A percentile compares a stretch with the other conserved stretches of the same genome.
These are phyloP conservation scores for Pogona vitticeps DNA, from an alignment of 2,113 vertebrate species.

Conservation along the genomic window DNA sequence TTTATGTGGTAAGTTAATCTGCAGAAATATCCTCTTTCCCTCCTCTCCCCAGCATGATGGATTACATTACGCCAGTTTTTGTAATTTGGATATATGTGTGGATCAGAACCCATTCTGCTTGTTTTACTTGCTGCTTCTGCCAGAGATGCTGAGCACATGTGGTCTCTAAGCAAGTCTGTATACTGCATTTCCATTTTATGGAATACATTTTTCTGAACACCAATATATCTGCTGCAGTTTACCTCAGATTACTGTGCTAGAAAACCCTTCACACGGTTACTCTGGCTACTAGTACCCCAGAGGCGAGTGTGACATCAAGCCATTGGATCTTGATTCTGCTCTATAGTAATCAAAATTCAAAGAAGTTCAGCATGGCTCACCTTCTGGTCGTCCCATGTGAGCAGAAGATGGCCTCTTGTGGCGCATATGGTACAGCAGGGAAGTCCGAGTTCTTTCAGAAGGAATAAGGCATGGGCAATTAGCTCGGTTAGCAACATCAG, in stretches of 20 bases:
- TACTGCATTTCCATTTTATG: not conserved
- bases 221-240: not conserved
- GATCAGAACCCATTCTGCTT: not conserved
- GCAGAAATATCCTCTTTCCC: not conserved
- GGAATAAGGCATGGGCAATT: too few relatives aligned
- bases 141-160: not conserved
- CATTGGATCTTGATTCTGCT: not conserved
- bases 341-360: not conserved
- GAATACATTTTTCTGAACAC: not conserved
- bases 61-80: too few relatives aligned
- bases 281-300: not conserved
- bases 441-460: not conserved
- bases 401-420: not conserved
- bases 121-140: not conserved
- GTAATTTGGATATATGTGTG: too few relatives aligned
- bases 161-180: not conserved
- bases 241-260: not conserved
- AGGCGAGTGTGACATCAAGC: not conserved
- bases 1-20: not conserved
- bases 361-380: not conserved
- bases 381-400: not conserved
- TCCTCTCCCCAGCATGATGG: too few relatives aligned
- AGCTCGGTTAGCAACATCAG: too few relatives aligned
- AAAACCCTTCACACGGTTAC: not conserved
- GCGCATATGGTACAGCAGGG: too few relatives aligned